Evolutionary conservation across 2,888 invertebrate species (phyloP), one percentile per base, ranked within the genome.

Genomic region (Caenorhabditis macrosperma): DNA sequence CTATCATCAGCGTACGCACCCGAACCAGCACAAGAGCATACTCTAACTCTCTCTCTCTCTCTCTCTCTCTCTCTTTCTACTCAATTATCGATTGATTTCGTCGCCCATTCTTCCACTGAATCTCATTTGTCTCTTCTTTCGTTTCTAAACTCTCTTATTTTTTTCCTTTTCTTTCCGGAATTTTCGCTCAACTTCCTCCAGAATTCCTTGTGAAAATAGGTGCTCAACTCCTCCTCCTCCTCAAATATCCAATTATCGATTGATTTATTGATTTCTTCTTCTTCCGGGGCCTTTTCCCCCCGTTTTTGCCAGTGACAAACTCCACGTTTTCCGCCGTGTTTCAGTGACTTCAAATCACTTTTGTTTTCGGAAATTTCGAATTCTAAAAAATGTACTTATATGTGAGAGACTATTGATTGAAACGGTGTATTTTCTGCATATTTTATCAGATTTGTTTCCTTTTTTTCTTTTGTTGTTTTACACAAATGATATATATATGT

Each of bases 1-100:
- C 78, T 88, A 88, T 50, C 82, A 74, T 66, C 69, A 69, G 20
- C 74, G 79, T 30, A 68, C 61, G 4, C 67, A 74, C 68, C 72
- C 78, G 28, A 78, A 63, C 33, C 78, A 79, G 26, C 69, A 72
- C 46, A 79, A 79, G 60, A 61, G 68, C 24, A 69, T 79, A 57
- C 64, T 75, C 22, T 79, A 68, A 55, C 6, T n/a, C n/a, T n/a
- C n/a, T n/a, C n/a, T n/a, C n/a, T n/a, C n/a, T n/a, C n/a, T n/a
- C n/a, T n/a, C n/a, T n/a, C n/a, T n/a, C n/a, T n/a, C n/a, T n/a
- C n/a, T n/a, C n/a, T n/a, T n/a, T n/a, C n/a, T n/a, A n/a, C n/a
- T 22, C n/a, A 26, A 48, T 60, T 7, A 52, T 26, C 26, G 9
- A 48, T 26, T 15, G 15, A 67, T 57, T 64, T 55, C 33, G 15